Base-by-base conservation (phyloP, 2,113 vertebrate genomes). In the Ceratotherium simum region DNA sequence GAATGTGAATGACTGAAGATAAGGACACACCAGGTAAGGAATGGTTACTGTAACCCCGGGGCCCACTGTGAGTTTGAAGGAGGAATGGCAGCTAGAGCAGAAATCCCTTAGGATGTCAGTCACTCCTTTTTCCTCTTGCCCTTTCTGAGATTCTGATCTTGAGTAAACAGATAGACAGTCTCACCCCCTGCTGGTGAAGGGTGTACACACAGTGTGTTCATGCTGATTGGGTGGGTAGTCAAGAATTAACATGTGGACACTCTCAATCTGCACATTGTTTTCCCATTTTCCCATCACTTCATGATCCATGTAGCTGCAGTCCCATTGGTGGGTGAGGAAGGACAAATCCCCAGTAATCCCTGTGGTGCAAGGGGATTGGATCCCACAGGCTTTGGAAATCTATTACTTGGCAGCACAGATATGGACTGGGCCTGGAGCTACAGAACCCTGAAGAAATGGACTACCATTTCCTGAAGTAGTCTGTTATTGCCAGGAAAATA, bases 191-290 rank as follows among this genome's bases (percentile, higher is more conserved):
- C 51, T 42, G 62, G 82, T 86, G 9, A 54, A 31, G 12, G 18
- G 10, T 67, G 17, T 70, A 46, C 11, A 7, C 51, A 67, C 58
- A 67, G 20, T 62, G 14, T 75, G n/a, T 20, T 60, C 31, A 3
- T 9, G 27, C 14, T 46, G 5, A 31, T 3, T 29, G 54, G 3
- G 16, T 3, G 12, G 2, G 0, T 6, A 56, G 29, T 69, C 51
- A 23, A 64, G 60, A 7, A 60, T 83, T 95, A 91, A 33, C 8
- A 3, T 18, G 48, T 72, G 17, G 20, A 16, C 21, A 87, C 82
- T 89, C 46, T 48, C 46, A 62, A 27, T 56, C 14, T 36, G 73
- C 8, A 8, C 9, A 21, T 2, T 54, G 33, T 54, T 87, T 86
- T 65, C 11, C 62, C 48, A 79, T 56, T 75, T 21, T 58, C 33